Evolutionary conservation across 2,888 invertebrate genomes (phyloP).

Genomic region (Sturmia bella): DNA sequence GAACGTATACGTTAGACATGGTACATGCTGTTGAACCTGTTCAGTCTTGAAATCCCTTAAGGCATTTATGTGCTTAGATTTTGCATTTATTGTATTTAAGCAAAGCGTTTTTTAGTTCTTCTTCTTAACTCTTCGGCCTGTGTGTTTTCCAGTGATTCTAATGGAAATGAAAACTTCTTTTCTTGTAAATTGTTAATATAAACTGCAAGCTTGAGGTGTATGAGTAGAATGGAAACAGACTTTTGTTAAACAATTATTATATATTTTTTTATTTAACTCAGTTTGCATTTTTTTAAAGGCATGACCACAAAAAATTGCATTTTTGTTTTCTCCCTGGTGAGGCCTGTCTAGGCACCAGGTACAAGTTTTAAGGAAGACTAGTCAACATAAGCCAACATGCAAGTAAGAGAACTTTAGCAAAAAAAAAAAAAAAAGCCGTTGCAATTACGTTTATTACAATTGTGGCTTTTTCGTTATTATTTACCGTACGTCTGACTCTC

Average conservation of each 20-base stretch:
- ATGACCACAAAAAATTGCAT: slow-evolving; percentile 48
- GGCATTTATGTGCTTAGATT: slow-evolving; percentile 51
- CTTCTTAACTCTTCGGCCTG: neutral
- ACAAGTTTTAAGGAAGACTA: slow-evolving; percentile 23
- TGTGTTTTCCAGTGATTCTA: slow-evolving; percentile 38
- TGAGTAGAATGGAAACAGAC: slow-evolving; percentile 43
- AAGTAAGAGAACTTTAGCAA: slow-evolving; percentile 17
- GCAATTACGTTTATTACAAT: slow-evolving; percentile 70
- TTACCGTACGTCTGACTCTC: slow-evolving; percentile 35
- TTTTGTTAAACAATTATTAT: slow-evolving; percentile 63
- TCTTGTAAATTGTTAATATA: slow-evolving; percentile 33
- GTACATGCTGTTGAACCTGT: slow-evolving; percentile 65
- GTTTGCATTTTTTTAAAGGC: neutral
- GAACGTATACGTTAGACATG: slow-evolving; percentile 27
- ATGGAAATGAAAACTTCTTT: slow-evolving; percentile 48
- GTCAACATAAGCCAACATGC: slow-evolving; percentile 6
- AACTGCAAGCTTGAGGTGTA: slow-evolving; percentile 18
- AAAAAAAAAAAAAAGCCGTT: slow-evolving; percentile 47
- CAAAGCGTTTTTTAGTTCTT: neutral
- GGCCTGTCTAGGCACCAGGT: slow-evolving; percentile 35
- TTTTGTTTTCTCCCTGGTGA: neutral
- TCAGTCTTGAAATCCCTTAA: slow-evolving; percentile 61
- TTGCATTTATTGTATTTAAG: slow-evolving; percentile 36
- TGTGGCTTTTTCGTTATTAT: slow-evolving; percentile 56
- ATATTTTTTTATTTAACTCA: slow-evolving; percentile 5